Evolutionary conservation across 2,888 invertebrate species (phyloP).

Genomic region (Diabrotica balteata): DNA sequence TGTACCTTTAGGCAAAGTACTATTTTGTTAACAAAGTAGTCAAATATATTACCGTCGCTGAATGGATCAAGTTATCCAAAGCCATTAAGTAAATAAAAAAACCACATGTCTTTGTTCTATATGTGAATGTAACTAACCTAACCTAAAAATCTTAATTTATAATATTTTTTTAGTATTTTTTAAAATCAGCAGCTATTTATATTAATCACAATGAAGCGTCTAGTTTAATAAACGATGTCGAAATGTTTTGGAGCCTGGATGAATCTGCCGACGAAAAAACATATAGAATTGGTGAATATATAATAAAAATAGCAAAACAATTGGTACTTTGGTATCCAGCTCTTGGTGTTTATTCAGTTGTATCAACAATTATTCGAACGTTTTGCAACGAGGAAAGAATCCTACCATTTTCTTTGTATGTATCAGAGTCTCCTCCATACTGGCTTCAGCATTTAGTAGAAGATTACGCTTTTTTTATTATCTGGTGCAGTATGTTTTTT

Average conservation of each 20-base stretch:
- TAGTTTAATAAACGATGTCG: background rate
- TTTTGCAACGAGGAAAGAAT: background rate
- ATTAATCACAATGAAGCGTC: background rate
- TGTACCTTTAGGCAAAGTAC: no score
- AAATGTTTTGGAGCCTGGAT: slow-evolving; percentile 1
- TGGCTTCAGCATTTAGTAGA: slow-evolving; percentile 4
- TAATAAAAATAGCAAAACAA: background rate
- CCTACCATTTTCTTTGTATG: slow-evolving; percentile 4
- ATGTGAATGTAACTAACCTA: no score
- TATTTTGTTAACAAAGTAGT: no score
- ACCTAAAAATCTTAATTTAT: background rate
- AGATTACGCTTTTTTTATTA: slow-evolving; percentile 6
- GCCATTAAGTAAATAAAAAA: no score
- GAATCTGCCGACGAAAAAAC: background rate
- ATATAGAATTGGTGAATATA: background rate
- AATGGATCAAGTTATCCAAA: no score
- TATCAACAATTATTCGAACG: slow-evolving; percentile 1
- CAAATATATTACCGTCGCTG: no score
- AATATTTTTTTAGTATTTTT: background rate
- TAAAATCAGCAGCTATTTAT: background rate
- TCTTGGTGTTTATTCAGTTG: background rate
- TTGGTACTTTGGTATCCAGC: background rate
- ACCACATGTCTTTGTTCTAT: no score
- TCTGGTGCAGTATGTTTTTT: slow-evolving; percentile 1
- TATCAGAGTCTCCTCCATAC: slow-evolving; percentile 11